Percentiles rank a stretch among this genome's conserved stretches.
phyloP scores from a whole-genome alignment of 2,797 vertebrate genomes.

The Sylvilagus floridanus region DNA sequence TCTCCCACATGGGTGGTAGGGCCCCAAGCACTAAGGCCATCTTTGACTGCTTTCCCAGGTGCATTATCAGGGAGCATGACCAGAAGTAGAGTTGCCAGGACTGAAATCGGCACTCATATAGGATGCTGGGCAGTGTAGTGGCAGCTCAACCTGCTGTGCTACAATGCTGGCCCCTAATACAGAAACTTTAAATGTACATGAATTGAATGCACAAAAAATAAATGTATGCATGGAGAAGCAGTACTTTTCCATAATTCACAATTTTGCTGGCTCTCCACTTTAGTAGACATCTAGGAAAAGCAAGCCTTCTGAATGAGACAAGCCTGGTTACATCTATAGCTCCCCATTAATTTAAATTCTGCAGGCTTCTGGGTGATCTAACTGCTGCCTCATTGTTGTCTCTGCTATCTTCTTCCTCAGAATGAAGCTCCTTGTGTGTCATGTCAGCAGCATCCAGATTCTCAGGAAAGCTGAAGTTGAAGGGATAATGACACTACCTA shows the following conservation, averaged over 20 bases:
- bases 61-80: too few species aligned
- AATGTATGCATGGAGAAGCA: not conserved
- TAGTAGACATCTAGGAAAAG: not conserved
- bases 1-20: too few species aligned
- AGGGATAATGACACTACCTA: conserved; percentile 48
- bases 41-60: too few species aligned
- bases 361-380: not conserved
- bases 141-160: too few species aligned
- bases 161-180: not conserved
- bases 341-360: not conserved
- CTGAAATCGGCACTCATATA: too few species aligned
- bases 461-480: conserved; percentile 16
- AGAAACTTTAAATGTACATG: not conserved
- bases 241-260: not conserved
- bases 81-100: too few species aligned
- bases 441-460: not conserved
- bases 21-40: too few species aligned
- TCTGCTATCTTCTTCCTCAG: not conserved
- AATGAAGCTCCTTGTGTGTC: not conserved
- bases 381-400: not conserved
- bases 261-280: not conserved
- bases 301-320: not conserved
- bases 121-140: too few species aligned
- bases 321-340: not conserved
- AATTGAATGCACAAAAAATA: not conserved